Evolutionary conservation across 2,113 vertebrate genomes (phyloP).

Genomic region (Ursus arctos): DNA sequence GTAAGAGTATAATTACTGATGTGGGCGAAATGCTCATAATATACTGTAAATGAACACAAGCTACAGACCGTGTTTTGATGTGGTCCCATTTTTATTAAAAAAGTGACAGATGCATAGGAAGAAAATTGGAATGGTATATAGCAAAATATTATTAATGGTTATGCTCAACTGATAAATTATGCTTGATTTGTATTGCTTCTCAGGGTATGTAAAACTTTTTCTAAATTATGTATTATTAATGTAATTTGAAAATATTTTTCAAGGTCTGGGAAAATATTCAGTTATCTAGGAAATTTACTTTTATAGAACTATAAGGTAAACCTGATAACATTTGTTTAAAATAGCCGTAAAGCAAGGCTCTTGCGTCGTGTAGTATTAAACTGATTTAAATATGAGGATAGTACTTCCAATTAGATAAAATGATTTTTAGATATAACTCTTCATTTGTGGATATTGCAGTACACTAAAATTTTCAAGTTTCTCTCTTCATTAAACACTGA

Average conservation of each 20-base stretch:
- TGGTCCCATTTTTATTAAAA: neutral
- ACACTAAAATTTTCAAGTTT: conserved; percentile 34
- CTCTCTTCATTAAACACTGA: neutral
- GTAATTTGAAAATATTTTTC: conserved; percentile 6
- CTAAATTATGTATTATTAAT: neutral
- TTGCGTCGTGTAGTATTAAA: neutral
- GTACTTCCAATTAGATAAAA: neutral
- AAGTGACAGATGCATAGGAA: neutral
- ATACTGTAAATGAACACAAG: conserved; percentile 5
- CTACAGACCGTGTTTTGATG: neutral
- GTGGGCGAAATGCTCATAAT: neutral
- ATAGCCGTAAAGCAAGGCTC: neutral
- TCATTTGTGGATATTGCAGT: neutral
- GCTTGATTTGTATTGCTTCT: conserved; percentile 18
- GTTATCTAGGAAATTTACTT: neutral
- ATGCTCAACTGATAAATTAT: neutral
- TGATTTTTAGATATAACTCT: conserved; percentile 30
- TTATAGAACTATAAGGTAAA: neutral
- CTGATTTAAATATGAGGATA: neutral
- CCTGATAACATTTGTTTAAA: neutral
- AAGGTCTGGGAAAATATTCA: neutral
- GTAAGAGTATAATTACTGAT: neutral
- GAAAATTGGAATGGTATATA: neutral
- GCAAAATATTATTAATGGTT: neutral
- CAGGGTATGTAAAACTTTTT: neutral